These are phyloP conservation scores for Poeciliopsis retropinna DNA, from an alignment of 2,113 vertebrate species.

Conservation along the genomic window DNA sequence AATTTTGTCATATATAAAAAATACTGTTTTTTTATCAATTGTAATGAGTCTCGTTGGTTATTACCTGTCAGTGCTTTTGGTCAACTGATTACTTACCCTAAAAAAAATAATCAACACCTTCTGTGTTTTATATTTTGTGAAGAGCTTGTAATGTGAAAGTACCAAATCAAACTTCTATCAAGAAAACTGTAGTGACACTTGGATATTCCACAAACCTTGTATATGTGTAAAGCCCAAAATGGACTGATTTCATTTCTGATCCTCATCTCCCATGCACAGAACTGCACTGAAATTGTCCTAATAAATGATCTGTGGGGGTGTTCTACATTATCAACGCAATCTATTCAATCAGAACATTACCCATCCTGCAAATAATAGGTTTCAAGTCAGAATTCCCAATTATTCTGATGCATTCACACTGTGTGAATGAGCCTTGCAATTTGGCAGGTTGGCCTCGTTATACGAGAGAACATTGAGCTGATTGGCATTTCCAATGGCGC, in stretches of 20 bases:
- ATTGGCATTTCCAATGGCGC: slow-evolving; percentile 56
- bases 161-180: background rate
- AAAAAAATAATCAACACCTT: background rate
- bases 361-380: slow-evolving; percentile 42
- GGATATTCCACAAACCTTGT: background rate
- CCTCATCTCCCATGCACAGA: background rate
- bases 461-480: slow-evolving; percentile 50
- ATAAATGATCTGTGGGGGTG: slow-evolving; percentile 24
- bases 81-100: too few relatives aligned
- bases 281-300: slow-evolving; percentile 1
- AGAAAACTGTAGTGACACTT: too few relatives aligned
- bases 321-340: slow-evolving; percentile 49
- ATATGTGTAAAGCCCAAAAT: background rate
- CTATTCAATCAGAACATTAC: slow-evolving; percentile 48
- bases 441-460: slow-evolving; percentile 58
- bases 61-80: too few relatives aligned
- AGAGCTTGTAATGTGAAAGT: background rate
- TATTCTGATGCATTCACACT: slow-evolving; percentile 48
- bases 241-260: background rate
- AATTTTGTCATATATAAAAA: too few relatives aligned
- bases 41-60: too few relatives aligned
- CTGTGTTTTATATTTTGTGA: background rate
- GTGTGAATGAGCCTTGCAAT: slow-evolving; percentile 42
- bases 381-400: slow-evolving; percentile 52
- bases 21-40: too few relatives aligned